phyloP scores from a whole-genome alignment of 2,113 vertebrate species.

The rat (Rattus norvegicus) region DNA sequence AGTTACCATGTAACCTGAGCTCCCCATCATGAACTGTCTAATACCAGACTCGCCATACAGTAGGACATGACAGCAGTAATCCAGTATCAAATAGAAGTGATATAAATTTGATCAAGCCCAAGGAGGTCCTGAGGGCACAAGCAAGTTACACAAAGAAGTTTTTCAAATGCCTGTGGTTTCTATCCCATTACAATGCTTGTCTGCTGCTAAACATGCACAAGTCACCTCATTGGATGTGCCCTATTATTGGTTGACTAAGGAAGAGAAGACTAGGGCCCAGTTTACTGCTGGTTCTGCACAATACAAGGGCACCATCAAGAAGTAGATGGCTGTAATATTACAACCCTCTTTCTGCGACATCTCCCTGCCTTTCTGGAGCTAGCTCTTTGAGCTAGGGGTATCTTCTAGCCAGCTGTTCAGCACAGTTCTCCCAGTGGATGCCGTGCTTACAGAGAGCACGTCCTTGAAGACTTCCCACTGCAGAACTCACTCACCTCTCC shows the following conservation, averaged over 20 bases:
- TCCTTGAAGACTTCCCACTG: neutral
- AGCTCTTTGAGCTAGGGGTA: neutral
- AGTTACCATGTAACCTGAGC: neutral
- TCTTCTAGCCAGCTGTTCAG: neutral
- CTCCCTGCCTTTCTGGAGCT: neutral
- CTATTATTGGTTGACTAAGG: neutral
- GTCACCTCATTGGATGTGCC: neutral
- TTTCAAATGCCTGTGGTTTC: neutral
- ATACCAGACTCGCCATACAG: neutral
- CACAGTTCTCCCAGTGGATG: neutral
- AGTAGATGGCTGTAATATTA: neutral
- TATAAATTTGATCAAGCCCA: neutral
- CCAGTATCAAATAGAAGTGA: neutral
- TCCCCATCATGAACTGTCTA: neutral
- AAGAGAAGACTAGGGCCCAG: neutral
- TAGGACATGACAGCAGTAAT: neutral
- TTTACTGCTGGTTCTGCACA: neutral
- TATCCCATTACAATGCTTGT: neutral
- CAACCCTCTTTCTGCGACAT: neutral
- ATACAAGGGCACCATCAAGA: neutral
- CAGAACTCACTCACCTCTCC: neutral
- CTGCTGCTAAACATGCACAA: neutral
- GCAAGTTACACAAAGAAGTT: neutral
- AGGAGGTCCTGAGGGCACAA: neutral
- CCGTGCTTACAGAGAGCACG: too few species aligned